Conservation (phyloP, 2,113 vertebrate genomes). For the Meles meles region DNA sequence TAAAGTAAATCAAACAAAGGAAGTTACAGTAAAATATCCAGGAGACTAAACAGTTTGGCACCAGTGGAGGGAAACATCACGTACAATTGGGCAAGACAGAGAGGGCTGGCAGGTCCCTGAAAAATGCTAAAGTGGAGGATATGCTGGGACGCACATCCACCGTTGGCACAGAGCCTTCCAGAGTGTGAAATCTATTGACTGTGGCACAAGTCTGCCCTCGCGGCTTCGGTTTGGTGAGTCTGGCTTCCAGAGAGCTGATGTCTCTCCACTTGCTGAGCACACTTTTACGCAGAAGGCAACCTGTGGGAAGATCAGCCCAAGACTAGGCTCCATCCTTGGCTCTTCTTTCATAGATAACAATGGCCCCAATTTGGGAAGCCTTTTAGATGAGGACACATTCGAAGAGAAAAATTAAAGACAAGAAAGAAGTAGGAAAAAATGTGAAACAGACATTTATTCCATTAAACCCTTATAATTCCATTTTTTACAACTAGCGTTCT, state of each 20-base stretch:
- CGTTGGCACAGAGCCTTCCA: conserved; percentile 52
- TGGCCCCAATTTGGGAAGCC: neutral
- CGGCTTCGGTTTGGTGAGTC: neutral
- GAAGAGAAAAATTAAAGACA: neutral
- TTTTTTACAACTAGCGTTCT: neutral
- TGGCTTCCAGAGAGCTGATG: neutral
- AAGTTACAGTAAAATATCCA: conserved; percentile 76
- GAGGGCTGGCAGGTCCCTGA: conserved; percentile 29
- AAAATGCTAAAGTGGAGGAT: neutral
- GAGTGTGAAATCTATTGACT: conserved; percentile 3
- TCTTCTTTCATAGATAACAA: conserved; percentile 29
- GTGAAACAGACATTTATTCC: neutral
- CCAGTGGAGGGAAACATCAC: conserved; percentile 77
- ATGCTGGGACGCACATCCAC: conserved; percentile 67
- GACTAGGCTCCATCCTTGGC: neutral
- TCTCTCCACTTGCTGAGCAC: neutral
- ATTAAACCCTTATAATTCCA: neutral
- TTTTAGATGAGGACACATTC: neutral
- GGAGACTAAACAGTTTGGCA: conserved; percentile 84
- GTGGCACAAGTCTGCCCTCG: neutral
- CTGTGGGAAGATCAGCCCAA: neutral
- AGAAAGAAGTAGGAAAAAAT: neutral
- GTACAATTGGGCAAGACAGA: conserved; percentile 56
- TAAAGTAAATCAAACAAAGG: conserved; percentile 82
- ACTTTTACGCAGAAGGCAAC: neutral